Conservation (phyloP, 2,113 vertebrate species). For the Podocnemis expansa region DNA sequence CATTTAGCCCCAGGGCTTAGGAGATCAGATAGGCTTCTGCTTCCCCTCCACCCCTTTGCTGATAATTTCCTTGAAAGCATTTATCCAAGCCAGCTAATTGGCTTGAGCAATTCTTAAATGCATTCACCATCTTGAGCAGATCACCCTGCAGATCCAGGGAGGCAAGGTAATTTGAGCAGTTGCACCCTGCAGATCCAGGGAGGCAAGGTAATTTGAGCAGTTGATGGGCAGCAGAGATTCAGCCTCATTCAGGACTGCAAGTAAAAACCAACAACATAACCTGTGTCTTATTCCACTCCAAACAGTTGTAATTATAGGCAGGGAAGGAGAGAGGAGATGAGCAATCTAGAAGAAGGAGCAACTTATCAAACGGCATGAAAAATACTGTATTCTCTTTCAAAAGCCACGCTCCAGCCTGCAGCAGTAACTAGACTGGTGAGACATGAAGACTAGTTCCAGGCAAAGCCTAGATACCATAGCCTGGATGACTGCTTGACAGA, state of each 20-base stretch:
- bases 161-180: neutral
- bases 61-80: neutral
- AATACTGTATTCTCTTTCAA: neutral
- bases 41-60: neutral
- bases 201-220: neutral
- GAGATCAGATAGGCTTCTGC: neutral
- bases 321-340: neutral
- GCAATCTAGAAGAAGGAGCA: neutral
- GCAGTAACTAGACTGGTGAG: neutral
- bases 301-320: neutral
- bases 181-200: accelerated
- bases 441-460: neutral
- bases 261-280: neutral
- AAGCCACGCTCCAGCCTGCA: neutral
- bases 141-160: neutral
- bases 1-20: neutral
- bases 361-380: neutral
- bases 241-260: neutral
- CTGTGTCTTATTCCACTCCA: neutral
- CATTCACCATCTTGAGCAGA: neutral
- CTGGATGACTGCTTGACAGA: neutral
- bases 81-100: neutral
- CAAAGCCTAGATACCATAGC: neutral
- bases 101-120: neutral
- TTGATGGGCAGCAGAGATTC: neutral